A percentile compares a stretch with the other conserved stretches of the same genome.
Evolutionary conservation across 2,888 invertebrate genomes (phyloP).

Genomic region (Sarcophaga rosellei): DNA sequence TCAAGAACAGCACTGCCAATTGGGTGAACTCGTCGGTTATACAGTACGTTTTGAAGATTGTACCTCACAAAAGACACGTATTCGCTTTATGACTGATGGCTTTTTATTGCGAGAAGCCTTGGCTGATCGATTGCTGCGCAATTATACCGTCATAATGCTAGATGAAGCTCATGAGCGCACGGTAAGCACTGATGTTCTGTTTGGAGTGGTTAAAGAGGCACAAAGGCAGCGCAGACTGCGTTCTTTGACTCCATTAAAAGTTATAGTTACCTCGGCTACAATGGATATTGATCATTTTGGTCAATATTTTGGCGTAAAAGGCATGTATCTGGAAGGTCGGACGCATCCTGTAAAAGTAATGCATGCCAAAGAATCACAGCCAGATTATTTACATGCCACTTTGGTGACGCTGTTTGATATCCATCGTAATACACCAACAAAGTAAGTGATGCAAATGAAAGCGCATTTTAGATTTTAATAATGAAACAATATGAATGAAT

Average conservation of each 20-base stretch:
- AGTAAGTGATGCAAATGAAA: slow-evolving; percentile 83
- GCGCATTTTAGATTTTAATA: neutral
- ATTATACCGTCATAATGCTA: slow-evolving; percentile 91
- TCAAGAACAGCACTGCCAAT: slow-evolving; percentile 89
- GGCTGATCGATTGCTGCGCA: slow-evolving; percentile 86
- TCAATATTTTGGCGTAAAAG: slow-evolving; percentile 93
- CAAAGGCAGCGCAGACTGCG: slow-evolving; percentile 86
- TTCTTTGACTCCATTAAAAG: slow-evolving; percentile 85
- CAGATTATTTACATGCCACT: slow-evolving; percentile 92
- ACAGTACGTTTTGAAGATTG: slow-evolving; percentile 95
- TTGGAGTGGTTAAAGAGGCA: slow-evolving; percentile 95
- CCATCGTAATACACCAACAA: slow-evolving; percentile 89
- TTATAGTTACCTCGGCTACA: slow-evolving; percentile 96
- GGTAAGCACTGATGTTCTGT: slow-evolving; percentile 95
- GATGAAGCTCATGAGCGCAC: slow-evolving; percentile 99
- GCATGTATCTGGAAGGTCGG: slow-evolving; percentile 94
- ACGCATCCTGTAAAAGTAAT: slow-evolving; percentile 90
- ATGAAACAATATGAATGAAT: too few species aligned
- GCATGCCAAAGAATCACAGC: slow-evolving; percentile 87
- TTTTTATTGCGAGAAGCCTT: slow-evolving; percentile 96
- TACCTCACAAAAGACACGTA: slow-evolving; percentile 89
- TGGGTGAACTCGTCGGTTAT: slow-evolving; percentile 86
- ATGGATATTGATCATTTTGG: slow-evolving; percentile 98
- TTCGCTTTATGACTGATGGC: slow-evolving; percentile 97
- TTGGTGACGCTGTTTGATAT: slow-evolving; percentile 94